Evolutionary conservation across 2,888 invertebrate species (phyloP), one percentile per base, ranked within the genome.

Genomic region (Drosophila tanythrix): DNA sequence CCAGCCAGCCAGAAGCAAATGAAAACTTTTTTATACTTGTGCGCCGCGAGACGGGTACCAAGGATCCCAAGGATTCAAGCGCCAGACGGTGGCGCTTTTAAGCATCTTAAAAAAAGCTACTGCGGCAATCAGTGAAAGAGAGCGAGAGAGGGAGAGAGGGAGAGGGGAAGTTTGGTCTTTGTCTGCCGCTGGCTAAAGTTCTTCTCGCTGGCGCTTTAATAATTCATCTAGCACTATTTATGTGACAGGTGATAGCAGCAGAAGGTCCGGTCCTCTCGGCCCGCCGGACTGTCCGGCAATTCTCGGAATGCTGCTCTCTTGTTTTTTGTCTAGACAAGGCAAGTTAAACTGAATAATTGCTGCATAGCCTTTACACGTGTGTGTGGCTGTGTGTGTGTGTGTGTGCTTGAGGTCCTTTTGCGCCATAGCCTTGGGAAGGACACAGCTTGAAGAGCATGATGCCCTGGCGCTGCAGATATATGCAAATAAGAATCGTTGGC

Each of bases 171-270:
- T 29, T 15, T 5, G 27, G 51, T 31, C 13, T 25, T 48, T 59
- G 64, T 46, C 78, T 77, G 57, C 43, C 60, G 53, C 35, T 27
- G 59, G 57, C 65, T 71, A 65, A 79, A 81, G 73, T 83, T 82
- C 73, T 64, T 73, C 73, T 62, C 67, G 66, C 57, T 50, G 74
- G 55, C 68, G 57, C 86, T 89, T 88, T 88, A 86, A 88, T 89
- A 88, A 89, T 89, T 88, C 88, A 88, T 84, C 82, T 73, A 72
- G 60, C 74, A 73, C 79, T 88, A 90, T 90, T 90, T 88, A 88
- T 90, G 87, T 88, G 88, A 82, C 83, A 90, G 89, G 87, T 87
- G 82, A 90, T 89, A 83, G 87, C 66, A 82, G 79, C 83, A 74
- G 86, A 66, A 79, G 90, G 59, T 67, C 59, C 63, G 90, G 59